Evolutionary conservation across 2,113 vertebrate genomes (phyloP).

Genomic region (Hypanus sabinus): DNA sequence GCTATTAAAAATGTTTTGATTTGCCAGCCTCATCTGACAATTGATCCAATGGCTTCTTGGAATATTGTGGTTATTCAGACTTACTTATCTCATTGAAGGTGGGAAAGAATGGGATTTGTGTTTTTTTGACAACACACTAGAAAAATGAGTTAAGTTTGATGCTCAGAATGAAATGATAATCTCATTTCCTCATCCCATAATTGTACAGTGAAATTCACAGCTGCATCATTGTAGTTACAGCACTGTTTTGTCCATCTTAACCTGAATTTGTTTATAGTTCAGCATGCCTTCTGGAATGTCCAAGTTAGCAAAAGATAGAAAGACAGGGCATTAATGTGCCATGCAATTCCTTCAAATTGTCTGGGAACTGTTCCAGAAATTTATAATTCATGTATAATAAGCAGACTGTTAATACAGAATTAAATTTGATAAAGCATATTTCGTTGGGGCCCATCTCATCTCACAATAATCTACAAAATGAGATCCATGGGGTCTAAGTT

Average conservation of each 20-base stretch:
- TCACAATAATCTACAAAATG: slow-evolving; percentile 27
- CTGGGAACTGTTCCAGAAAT: slow-evolving; percentile 33
- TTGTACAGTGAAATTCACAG: neutral
- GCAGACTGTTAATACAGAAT: slow-evolving; percentile 33
- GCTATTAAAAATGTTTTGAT: neutral
- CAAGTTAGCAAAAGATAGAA: slow-evolving; percentile 18
- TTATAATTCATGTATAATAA: slow-evolving; percentile 30
- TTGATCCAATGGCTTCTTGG: neutral
- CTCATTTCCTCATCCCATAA: neutral
- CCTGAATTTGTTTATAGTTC: neutral
- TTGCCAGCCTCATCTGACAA: neutral
- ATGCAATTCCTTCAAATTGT: slow-evolving; percentile 8
- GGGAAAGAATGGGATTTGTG: neutral
- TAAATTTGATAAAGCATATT: slow-evolving; percentile 36
- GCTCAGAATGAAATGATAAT: neutral
- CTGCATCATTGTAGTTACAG: neutral
- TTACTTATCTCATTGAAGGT: neutral
- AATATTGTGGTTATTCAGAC: neutral
- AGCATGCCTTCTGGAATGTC: neutral
- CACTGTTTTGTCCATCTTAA: slow-evolving; percentile 14
- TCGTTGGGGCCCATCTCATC: neutral
- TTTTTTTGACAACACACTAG: neutral
- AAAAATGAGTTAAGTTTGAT: neutral
- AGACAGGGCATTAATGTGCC: slow-evolving; percentile 23
- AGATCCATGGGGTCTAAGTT: slow-evolving; percentile 15